Conservation (phyloP, 2,888 invertebrate genomes). For the Serrognathus titanus region DNA sequence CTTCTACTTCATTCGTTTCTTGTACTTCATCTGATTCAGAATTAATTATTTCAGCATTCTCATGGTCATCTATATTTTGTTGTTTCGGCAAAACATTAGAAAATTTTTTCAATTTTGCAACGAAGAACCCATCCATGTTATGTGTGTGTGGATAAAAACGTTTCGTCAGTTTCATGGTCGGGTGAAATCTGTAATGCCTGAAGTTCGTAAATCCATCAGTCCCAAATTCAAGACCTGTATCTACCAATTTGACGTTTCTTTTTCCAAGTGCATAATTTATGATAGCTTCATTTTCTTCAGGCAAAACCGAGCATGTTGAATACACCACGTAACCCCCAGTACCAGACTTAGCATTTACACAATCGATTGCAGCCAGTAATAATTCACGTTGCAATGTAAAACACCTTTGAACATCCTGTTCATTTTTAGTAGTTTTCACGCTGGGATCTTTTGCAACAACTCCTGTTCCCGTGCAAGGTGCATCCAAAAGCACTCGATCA, state of each 20-base stretch:
- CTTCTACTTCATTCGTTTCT: conserved; percentile 1
- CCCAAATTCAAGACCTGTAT: conserved; percentile 93
- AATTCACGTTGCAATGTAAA: conserved; percentile 90
- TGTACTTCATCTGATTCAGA: conserved; percentile 8
- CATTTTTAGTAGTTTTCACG: conserved; percentile 90
- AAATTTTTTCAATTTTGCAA: conserved; percentile 96
- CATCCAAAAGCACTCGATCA: conserved; percentile 93
- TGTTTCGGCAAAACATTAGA: conserved; percentile 65
- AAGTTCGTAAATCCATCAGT: conserved; percentile 91
- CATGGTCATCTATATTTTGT: conserved; percentile 33
- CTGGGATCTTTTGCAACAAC: conserved; percentile 96
- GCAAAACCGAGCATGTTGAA: conserved; percentile 96
- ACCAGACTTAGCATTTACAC: conserved; percentile 85
- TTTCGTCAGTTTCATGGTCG: conserved; percentile 79
- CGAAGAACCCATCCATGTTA: conserved; percentile 99
- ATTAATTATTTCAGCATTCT: conserved; percentile 26
- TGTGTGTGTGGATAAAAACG: conserved; percentile 97
- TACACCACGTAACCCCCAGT: conserved; percentile 96
- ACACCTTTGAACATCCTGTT: conserved; percentile 85
- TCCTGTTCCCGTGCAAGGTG: conserved; percentile 98
- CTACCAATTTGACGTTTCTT: conserved; percentile 88
- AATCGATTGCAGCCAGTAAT: conserved; percentile 94
- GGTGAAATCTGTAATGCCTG: conserved; percentile 82
- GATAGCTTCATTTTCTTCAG: conserved; percentile 98
- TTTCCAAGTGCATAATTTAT: conserved; percentile 93